Conservation (phyloP, 1,140 invertebrate genomes). For the Doryteuthis pealeii region DNA sequence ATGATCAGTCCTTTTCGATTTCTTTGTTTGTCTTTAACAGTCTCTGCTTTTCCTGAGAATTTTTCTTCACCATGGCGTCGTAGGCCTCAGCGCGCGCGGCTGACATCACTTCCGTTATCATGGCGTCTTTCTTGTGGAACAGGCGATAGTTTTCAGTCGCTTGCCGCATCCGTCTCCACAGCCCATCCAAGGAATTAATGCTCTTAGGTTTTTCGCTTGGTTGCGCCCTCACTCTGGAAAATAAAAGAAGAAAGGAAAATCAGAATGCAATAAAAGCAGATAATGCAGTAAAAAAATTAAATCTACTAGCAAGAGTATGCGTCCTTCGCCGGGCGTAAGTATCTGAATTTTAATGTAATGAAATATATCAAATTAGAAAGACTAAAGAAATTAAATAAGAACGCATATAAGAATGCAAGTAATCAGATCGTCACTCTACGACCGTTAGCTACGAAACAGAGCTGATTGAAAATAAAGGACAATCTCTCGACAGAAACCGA, state of each 20-base stretch:
- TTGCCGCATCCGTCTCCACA: neutral
- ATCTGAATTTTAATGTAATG: too few relatives aligned
- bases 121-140: conserved; percentile 6
- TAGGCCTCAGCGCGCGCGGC: neutral
- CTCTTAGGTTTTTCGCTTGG: neutral
- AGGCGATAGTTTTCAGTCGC: neutral
- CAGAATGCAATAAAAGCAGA: too few relatives aligned
- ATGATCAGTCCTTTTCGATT: neutral
- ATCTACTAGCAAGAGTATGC: too few relatives aligned
- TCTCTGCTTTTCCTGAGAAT: neutral
- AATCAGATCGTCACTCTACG: too few relatives aligned
- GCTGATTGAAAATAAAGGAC: too few relatives aligned
- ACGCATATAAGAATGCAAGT: too few relatives aligned
- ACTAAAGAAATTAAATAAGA: too few relatives aligned
- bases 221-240: neutral
- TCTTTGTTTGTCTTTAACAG: neutral
- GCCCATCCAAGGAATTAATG: neutral
- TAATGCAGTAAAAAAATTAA: too few relatives aligned
- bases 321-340: too few relatives aligned
- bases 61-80: neutral
- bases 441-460: too few relatives aligned
- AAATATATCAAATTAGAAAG: too few relatives aligned
- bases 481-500: too few relatives aligned
- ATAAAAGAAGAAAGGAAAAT: neutral
- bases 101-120: conserved; percentile 1